Evolutionary conservation across 2,888 invertebrate species (phyloP).

Genomic region (Lamproptera curius): DNA sequence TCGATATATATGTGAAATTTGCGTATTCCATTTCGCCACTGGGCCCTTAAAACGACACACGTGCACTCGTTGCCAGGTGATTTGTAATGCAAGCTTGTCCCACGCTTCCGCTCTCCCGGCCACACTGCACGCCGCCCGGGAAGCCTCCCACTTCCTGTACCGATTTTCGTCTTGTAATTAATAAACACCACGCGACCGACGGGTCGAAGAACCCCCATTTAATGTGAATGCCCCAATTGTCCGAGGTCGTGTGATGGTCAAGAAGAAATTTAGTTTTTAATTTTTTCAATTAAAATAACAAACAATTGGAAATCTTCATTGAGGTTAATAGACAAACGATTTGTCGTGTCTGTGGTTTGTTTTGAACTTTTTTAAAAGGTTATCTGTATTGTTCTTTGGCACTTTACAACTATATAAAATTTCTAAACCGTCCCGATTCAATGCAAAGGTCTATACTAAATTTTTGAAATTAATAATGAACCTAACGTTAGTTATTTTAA

Average conservation of each 20-base stretch:
- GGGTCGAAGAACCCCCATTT: conserved; percentile 34
- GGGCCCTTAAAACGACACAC: conserved; percentile 34
- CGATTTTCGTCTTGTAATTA: conserved; percentile 63
- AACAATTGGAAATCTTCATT: too few relatives aligned
- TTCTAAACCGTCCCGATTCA: too few relatives aligned
- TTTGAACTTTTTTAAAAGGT: too few relatives aligned
- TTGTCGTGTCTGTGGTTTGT: too few relatives aligned
- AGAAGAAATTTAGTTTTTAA: background rate
- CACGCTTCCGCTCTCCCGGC: conserved; percentile 59
- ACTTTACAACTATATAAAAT: too few relatives aligned
- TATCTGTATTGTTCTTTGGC: too few relatives aligned
- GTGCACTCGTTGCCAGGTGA: conserved; percentile 67
- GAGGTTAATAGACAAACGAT: too few relatives aligned
- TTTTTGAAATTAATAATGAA: too few relatives aligned
- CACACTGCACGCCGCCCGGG: conserved; percentile 61
- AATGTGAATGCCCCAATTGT: background rate
- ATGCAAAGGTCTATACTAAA: too few relatives aligned
- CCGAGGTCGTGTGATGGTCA: background rate
- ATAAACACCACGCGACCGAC: conserved; percentile 42
- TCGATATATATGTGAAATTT: too few relatives aligned
- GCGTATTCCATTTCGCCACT: background rate
- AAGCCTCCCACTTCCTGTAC: conserved; percentile 68
- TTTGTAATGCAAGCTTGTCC: conserved; percentile 71
- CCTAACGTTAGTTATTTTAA: too few relatives aligned
- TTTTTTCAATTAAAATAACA: too few relatives aligned